These are phyloP conservation scores for Phalacrocorax pelagicus DNA, from an alignment of 2,113 vertebrate genomes.

Conservation along the genomic window DNA sequence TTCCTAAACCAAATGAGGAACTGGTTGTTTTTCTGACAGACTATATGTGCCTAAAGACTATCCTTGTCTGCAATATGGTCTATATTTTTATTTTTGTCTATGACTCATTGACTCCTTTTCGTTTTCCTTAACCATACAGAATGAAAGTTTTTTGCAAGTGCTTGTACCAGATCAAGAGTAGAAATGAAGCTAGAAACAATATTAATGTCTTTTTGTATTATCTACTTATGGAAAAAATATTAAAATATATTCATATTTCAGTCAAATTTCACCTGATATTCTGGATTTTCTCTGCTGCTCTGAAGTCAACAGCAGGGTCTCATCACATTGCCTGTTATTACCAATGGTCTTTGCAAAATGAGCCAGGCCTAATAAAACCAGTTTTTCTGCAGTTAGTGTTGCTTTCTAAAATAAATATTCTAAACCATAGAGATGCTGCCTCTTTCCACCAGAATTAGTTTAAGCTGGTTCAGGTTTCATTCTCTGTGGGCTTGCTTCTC, in stretches of 20 bases:
- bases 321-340: not conserved
- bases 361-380: not conserved
- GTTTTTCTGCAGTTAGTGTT: not conserved
- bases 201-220: not conserved
- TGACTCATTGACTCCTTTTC: not conserved
- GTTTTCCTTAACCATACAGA: not conserved
- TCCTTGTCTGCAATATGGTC: not conserved
- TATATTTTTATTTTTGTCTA: not conserved
- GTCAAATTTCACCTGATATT: not conserved
- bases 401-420: not conserved
- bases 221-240: not conserved
- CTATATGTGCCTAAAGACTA: not conserved
- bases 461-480: not conserved
- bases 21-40: not conserved
- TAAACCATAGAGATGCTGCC: not conserved
- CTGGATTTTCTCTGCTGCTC: not conserved
- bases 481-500: not conserved
- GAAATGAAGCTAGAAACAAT: not conserved
- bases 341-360: not conserved
- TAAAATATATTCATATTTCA: not conserved
- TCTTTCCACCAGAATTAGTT: not conserved
- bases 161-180: not conserved
- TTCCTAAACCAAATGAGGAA: not conserved
- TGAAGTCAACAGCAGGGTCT: not conserved
- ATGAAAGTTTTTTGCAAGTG: not conserved